These are phyloP conservation scores for Aethes cnicana DNA, from an alignment of 2,888 invertebrate genomes.

Conservation along the genomic window DNA sequence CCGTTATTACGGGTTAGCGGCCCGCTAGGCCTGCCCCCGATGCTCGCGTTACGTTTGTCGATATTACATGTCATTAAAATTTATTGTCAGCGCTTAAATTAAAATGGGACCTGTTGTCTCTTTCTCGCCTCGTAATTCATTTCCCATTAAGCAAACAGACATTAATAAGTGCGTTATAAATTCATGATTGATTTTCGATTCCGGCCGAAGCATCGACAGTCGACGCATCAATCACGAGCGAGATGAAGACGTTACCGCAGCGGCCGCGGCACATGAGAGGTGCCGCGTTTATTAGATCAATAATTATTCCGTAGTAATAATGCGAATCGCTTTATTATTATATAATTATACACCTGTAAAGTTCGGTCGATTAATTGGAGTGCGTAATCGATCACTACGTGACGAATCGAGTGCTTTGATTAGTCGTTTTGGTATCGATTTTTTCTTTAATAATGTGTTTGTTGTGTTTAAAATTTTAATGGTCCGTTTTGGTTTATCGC, in stretches of 20 bases:
- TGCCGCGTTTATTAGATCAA: conserved; percentile 71
- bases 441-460: conserved; percentile 36
- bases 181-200: conserved; percentile 46
- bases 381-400: conserved; percentile 62
- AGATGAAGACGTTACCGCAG: conserved; percentile 71
- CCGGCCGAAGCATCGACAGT: conserved; percentile 54
- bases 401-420: conserved; percentile 55
- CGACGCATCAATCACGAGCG: conserved; percentile 54
- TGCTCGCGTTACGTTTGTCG: conserved; percentile 40
- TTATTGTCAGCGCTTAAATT: conserved; percentile 26
- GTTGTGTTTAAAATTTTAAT: conserved; percentile 45
- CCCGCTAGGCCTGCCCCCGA: conserved; percentile 38
- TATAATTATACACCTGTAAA: conserved; percentile 63
- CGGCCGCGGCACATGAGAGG: conserved; percentile 51
- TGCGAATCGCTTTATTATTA: conserved; percentile 69
- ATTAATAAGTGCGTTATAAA: conserved; percentile 31
- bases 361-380: conserved; percentile 66
- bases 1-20: conserved; percentile 57
- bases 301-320: conserved; percentile 57
- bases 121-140: conserved; percentile 28
- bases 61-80: conserved; percentile 31
- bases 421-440: conserved; percentile 30
- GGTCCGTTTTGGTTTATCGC: conserved; percentile 60
- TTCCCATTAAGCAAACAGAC: conserved; percentile 29
- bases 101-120: conserved; percentile 19